Evolutionary conservation across 2,888 invertebrate species (phyloP).

Genomic region (Dendrolimus houi): DNA sequence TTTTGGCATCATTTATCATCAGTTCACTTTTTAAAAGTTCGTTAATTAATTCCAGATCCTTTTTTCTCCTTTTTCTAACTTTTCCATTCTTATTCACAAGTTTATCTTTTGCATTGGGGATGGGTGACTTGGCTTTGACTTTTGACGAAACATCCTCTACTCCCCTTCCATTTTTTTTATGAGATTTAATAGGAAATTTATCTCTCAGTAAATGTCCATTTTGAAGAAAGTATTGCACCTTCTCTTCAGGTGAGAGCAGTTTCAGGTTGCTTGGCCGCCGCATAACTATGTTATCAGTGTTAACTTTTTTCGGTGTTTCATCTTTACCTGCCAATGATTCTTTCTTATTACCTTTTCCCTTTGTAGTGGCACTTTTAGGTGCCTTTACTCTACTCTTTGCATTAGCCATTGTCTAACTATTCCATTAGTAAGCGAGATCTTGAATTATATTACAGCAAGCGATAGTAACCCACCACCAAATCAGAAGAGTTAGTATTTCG

Average conservation of each 20-base stretch:
- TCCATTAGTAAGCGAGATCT: constrained; percentile 47
- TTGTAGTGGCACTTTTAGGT: constrained; percentile 38
- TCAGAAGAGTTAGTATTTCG: constrained; percentile 37
- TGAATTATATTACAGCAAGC: constrained; percentile 32
- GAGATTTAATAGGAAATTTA: constrained; percentile 15
- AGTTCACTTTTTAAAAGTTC: constrained; percentile 55
- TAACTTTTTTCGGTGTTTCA: constrained; percentile 19
- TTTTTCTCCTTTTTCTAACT: constrained; percentile 30
- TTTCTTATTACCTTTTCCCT: constrained; percentile 36
- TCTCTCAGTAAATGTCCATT: constrained; percentile 32
- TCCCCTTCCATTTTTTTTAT: constrained; percentile 7
- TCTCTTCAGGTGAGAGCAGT: constrained; percentile 27
- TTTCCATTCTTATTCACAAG: constrained; percentile 31
- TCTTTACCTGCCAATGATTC: constrained; percentile 41
- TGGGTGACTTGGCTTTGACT: constrained; percentile 1
- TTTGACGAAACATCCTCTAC: not conserved
- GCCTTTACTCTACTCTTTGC: constrained; percentile 52
- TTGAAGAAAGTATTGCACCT: constrained; percentile 29
- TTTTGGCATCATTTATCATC: constrained; percentile 31
- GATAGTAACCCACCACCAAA: constrained; percentile 56
- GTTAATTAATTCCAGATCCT: constrained; percentile 39
- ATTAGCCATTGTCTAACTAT: constrained; percentile 51
- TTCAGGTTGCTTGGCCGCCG: constrained; percentile 24
- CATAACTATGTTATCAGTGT: constrained; percentile 18
- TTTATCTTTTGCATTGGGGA: constrained; percentile 1